A percentile compares a stretch with the other conserved stretches of the same genome.
Evolutionary conservation across 2,888 invertebrate species (phyloP).

Genomic region (Chouioia cunea): DNA sequence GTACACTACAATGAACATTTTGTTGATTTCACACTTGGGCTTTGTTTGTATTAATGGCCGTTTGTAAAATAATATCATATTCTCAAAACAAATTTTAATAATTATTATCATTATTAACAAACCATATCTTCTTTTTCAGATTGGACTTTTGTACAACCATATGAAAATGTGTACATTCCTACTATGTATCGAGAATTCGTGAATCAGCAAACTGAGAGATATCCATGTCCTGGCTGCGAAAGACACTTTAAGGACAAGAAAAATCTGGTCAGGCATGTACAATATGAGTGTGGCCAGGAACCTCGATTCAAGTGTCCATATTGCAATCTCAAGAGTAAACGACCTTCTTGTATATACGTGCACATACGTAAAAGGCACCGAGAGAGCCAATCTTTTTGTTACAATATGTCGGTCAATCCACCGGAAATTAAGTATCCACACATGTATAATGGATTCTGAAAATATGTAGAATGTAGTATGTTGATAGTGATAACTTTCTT

Average conservation of each 20-base stretch:
- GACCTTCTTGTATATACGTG: conserved; percentile 41
- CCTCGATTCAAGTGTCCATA: conserved; percentile 62
- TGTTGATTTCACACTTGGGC: too few species aligned
- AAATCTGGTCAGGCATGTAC: conserved; percentile 60
- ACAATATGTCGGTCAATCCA: conserved; percentile 8
- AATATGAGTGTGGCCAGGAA: conserved; percentile 65
- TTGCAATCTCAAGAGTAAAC: conserved; percentile 66
- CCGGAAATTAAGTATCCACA: neutral
- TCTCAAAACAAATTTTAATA: too few species aligned
- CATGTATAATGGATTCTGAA: too few species aligned
- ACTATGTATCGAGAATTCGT: neutral
- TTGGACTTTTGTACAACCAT: neutral
- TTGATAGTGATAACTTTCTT: too few species aligned
- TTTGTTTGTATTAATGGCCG: too few species aligned
- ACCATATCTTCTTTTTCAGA: neutral
- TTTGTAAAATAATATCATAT: too few species aligned
- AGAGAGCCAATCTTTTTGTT: neutral
- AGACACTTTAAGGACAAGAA: conserved; percentile 59
- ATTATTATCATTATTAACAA: too few species aligned
- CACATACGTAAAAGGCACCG: conserved; percentile 38
- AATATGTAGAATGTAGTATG: too few species aligned
- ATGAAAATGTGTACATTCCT: neutral
- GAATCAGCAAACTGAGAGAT: conserved; percentile 31
- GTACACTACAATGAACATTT: too few species aligned
- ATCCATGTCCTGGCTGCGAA: conserved; percentile 57